phyloP scores from a whole-genome alignment of 2,888 invertebrate species.

The Melitaea athalia region DNA sequence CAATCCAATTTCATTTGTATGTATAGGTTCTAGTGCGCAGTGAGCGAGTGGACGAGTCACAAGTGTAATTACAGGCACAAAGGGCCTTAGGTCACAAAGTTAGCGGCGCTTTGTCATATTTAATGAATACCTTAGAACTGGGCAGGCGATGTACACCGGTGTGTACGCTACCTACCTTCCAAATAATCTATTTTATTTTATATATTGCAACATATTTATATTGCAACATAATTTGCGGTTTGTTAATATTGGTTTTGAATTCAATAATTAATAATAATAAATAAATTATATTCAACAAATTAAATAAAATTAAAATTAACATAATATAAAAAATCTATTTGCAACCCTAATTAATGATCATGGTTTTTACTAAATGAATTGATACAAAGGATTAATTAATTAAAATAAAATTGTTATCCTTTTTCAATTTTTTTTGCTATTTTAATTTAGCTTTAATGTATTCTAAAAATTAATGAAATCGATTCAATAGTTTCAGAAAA shows the following conservation, averaged over 20 bases:
- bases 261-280: neutral
- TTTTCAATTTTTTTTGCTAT: no score
- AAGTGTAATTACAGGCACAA: slow-evolving; percentile 13
- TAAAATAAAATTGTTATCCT: no score
- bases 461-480: no score
- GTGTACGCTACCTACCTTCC: slow-evolving; percentile 2
- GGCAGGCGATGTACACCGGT: neutral
- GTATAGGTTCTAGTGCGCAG: neutral
- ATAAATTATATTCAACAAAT: neutral
- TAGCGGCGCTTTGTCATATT: slow-evolving; percentile 13
- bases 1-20: neutral
- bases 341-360: no score
- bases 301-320: no score
- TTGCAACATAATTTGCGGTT: neutral
- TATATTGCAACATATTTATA: no score
- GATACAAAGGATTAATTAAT: no score
- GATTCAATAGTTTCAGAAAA: no score
- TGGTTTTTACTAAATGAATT: no score
- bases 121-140: slow-evolving; percentile 14
- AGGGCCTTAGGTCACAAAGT: slow-evolving; percentile 15
- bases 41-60: slow-evolving; percentile 12
- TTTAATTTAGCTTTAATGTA: no score
- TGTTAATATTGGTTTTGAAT: neutral
- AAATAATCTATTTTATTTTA: slow-evolving; percentile 2
- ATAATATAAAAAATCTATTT: no score